Conservation (phyloP, 1,140 invertebrate species). For the Drosophila sucinea region DNA sequence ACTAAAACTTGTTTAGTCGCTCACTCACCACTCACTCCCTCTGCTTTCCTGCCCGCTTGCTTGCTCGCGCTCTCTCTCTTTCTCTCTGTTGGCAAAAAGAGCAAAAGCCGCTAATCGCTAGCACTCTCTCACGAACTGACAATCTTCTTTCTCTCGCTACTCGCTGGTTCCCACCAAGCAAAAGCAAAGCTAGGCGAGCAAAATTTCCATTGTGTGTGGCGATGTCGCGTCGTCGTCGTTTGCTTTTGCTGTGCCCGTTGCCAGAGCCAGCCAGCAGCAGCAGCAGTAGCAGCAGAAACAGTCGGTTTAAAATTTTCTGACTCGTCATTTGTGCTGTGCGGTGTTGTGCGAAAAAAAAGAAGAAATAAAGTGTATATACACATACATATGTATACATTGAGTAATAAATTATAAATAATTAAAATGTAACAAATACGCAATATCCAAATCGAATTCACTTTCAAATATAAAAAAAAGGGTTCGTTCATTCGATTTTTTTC, state of each 20-base stretch:
- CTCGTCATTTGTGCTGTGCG: constrained; percentile 69
- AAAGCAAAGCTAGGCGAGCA: constrained; percentile 79
- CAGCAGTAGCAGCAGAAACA: constrained; percentile 46
- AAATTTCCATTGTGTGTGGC: constrained; percentile 83
- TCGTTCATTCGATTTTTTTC: constrained; percentile 3
- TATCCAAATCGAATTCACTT: constrained; percentile 13
- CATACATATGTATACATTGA: constrained; percentile 54
- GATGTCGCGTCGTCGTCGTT: constrained; percentile 59
- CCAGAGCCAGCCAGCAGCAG: constrained; percentile 32
- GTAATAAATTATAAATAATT: constrained; percentile 73
- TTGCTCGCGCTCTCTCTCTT: constrained; percentile 39
- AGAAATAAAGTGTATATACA: constrained; percentile 47
- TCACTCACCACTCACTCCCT: constrained; percentile 16
- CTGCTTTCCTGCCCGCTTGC: constrained; percentile 1
- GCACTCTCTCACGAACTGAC: constrained; percentile 32
- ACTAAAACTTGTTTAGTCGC: constrained; percentile 69
- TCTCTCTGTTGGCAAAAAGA: constrained; percentile 56
- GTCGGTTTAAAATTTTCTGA: constrained; percentile 79
- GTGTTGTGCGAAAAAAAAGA: constrained; percentile 65
- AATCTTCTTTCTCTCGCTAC: constrained; percentile 67
- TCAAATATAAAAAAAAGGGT: constrained; percentile 19
- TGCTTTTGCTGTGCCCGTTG: constrained; percentile 43
- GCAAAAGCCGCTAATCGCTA: constrained; percentile 72
- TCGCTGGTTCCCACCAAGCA: constrained; percentile 52
- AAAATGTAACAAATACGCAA: constrained; percentile 39